Evolutionary conservation across 2,888 invertebrate species (phyloP).

Genomic region (Nezara viridula): DNA sequence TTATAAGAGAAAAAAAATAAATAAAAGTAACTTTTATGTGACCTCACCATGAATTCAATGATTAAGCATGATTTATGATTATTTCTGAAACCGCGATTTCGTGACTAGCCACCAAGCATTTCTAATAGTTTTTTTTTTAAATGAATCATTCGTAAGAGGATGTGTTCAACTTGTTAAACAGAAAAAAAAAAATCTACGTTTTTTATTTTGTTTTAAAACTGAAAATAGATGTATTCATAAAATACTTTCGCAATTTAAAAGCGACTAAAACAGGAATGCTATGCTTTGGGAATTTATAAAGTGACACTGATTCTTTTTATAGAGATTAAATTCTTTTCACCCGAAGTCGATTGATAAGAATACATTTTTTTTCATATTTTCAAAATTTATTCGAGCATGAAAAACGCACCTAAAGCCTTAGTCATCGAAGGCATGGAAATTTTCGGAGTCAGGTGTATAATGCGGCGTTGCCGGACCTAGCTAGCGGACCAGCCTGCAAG

Average conservation of each 20-base stretch:
- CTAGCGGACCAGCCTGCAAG: neutral
- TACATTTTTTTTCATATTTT: neutral
- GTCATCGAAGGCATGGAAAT: constrained; percentile 20
- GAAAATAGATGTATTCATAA: no score
- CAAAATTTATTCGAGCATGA: neutral
- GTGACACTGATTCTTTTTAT: no score
- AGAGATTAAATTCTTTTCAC: neutral
- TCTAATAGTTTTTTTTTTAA: neutral
- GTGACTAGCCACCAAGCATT: neutral
- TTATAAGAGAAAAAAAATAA: neutral
- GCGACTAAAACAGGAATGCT: neutral
- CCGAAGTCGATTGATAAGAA: neutral
- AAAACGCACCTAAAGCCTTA: neutral
- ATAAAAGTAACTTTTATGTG: neutral
- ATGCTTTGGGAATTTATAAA: neutral
- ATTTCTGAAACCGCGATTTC: neutral
- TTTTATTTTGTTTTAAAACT: neutral
- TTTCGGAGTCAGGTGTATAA: constrained; percentile 44
- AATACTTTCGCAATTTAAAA: neutral
- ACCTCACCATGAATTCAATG: neutral
- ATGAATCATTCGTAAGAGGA: neutral
- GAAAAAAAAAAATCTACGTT: neutral
- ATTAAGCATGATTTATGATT: neutral
- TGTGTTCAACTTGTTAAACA: neutral
- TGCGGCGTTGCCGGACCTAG: constrained; percentile 35